These are phyloP conservation scores for Porites evermanni DNA, from an alignment of 92 coral and sea anemone genomes.

Conservation along the genomic window DNA sequence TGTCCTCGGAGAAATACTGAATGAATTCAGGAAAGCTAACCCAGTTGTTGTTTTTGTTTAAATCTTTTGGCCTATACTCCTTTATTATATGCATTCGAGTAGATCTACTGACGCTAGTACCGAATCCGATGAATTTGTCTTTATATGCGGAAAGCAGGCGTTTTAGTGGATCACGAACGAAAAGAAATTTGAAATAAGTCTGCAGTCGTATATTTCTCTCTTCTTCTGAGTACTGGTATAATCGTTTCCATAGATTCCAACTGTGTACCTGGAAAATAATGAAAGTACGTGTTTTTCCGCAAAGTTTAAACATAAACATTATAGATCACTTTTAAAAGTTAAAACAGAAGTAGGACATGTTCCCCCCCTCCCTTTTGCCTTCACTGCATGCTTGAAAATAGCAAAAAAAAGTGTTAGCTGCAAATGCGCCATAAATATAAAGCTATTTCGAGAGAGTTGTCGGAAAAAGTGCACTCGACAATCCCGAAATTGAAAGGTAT, in stretches of 20 bases:
- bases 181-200: not conserved
- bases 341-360: no score
- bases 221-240: not conserved
- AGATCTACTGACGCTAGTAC: not conserved
- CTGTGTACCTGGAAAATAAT: not conserved
- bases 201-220: not conserved
- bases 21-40: slow-evolving; percentile 4
- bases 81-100: not conserved
- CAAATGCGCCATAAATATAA: no score
- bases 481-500: no score
- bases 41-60: not conserved
- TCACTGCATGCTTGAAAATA: no score
- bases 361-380: no score
- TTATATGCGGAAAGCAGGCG: slow-evolving; percentile 1
- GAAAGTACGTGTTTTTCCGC: no score
- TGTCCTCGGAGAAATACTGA: not conserved
- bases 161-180: slow-evolving; percentile 1
- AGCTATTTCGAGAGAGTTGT: no score
- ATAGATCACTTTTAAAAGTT: no score
- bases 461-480: no score
- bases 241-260: not conserved
- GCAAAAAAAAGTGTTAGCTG: no score
- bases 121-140: not conserved
- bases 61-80: not conserved
- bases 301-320: no score